Evolutionary conservation across 2,888 invertebrate species (phyloP).

Genomic region (Cheilosia soror): DNA sequence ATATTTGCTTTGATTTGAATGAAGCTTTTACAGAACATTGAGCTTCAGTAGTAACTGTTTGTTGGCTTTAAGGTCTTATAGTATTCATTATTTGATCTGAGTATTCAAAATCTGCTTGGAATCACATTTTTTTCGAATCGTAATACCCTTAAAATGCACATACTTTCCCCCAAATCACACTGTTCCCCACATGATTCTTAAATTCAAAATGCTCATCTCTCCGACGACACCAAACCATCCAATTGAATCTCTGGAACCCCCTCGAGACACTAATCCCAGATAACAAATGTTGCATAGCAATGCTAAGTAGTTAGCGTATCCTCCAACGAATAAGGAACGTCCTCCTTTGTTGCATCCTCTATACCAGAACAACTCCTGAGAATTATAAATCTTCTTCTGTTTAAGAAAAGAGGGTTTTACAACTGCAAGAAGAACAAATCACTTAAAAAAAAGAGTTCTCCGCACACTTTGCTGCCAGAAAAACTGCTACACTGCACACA

Average conservation of each 20-base stretch:
- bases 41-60: too few relatives aligned
- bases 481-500: neutral
- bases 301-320: neutral
- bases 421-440: conserved; percentile 23
- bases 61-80: too few relatives aligned
- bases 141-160: too few relatives aligned
- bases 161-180: too few relatives aligned
- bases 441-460: conserved; percentile 8
- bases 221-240: neutral
- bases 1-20: too few relatives aligned
- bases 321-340: neutral
- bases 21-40: too few relatives aligned
- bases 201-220: neutral
- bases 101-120: too few relatives aligned
- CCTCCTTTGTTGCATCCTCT: neutral
- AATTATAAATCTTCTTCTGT: conserved; percentile 22
- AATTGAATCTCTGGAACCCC: neutral
- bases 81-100: too few relatives aligned
- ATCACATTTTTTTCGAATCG: too few relatives aligned
- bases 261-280: neutral
- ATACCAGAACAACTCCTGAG: neutral
- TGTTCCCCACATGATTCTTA: neutral
- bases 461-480: neutral
- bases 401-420: conserved; percentile 18
- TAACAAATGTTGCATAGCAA: neutral